Evolutionary conservation across 2,113 vertebrate genomes (phyloP), one percentile per base, ranked within the genome.

Genomic region (Sinocyclocheilus maitianheensis): DNA sequence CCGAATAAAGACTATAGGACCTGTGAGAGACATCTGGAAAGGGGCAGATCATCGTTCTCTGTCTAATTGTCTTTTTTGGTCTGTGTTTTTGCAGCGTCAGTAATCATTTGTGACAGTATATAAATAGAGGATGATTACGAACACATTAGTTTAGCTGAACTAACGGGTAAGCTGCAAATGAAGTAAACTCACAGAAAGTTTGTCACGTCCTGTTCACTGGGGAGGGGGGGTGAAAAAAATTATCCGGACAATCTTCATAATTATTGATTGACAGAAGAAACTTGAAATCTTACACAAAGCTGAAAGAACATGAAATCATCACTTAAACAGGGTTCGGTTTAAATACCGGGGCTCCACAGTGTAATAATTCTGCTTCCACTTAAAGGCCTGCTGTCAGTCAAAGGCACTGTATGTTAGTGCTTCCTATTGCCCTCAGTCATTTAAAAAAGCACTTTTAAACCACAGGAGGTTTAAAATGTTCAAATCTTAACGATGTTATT

Each of bases 41-140:
- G 62, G 11, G 3, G 24, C 30, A 67, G 24, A 26, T 30, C 26
- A 16, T 62, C 58, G 8, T 30, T 30, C 13, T 26, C 24, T 24
- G 0, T 67, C 24, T 30, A 67, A 67, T 67, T 67, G 11, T 14
- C 12, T 65, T 14, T 53, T n/a, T 14, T 24, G 43, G 4, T 37
- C 37, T 37, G 37, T 37, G 34, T 5, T 37, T 37, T 37, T 37
- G 37, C 60, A 34, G 4, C 12, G 12, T 30, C 24, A 24, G 10
- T 30, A 40, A 82, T 74, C 24, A 9, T 37, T 30, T 76, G 69
- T 81, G 85, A 75, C 40, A 55, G 16, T 75, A 13, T 46, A 40
- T n/a, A 81, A 46, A 16, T 62, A 51, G 37, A 58, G 30, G 22
- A 58, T 86, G 58, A 80, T 80, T 69, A 18, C 1, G 3, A 65